Conservation (phyloP, 2,888 invertebrate species). For the Metacarcinus magister region DNA sequence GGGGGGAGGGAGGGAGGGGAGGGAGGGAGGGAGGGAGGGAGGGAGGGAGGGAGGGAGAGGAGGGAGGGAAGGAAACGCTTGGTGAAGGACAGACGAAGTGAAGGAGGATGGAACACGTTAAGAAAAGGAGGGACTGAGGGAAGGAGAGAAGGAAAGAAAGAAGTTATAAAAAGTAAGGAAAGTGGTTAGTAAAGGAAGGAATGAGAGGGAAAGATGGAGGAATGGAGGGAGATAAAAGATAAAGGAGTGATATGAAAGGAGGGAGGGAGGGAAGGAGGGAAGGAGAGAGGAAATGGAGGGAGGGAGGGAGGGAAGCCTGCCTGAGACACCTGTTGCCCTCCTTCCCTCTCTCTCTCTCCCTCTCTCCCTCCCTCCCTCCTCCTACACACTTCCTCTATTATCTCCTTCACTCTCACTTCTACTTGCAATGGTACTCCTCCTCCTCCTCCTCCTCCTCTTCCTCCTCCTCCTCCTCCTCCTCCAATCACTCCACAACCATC, state of each 20-base stretch:
- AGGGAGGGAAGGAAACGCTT: not conserved
- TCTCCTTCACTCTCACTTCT: not conserved
- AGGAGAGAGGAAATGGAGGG: not conserved
- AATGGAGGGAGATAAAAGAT: not conserved
- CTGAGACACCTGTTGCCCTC: not conserved
- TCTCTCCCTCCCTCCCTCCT: not conserved
- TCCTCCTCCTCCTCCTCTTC: not conserved
- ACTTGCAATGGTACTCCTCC: not conserved
- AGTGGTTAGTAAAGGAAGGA: no score
- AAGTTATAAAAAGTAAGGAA: no score
- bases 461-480: not conserved
- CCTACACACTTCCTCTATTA: not conserved
- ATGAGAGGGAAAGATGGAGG: not conserved
- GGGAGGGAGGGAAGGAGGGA: not conserved
- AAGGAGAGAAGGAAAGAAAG: not conserved
- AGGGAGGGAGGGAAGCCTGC: not conserved
- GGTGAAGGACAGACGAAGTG: not conserved
- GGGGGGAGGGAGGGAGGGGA: not conserved
- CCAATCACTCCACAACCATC: not conserved
- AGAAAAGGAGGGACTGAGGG: not conserved
- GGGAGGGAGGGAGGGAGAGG: not conserved
- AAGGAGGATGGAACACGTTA: not conserved
- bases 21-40: not conserved
- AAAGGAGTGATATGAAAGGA: not conserved
- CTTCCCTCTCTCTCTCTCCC: not conserved